Evolutionary conservation across 2,797 vertebrate species (phyloP).

Genomic region (Rhynchonycteris naso): DNA sequence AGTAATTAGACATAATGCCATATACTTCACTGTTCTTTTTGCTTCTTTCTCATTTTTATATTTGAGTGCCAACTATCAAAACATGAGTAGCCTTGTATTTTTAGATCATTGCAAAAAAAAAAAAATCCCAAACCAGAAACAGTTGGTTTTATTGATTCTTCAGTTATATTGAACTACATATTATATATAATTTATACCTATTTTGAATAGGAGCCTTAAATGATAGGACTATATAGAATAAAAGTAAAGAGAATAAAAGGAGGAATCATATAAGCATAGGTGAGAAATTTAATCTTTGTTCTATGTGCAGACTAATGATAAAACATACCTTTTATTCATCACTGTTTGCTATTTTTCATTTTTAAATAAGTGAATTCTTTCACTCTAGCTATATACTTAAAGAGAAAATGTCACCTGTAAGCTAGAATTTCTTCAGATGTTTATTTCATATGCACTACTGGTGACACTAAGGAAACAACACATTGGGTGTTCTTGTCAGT

Average conservation of each 20-base stretch:
- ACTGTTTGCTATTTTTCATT: constrained; percentile 1
- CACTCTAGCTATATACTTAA: background rate
- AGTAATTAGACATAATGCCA: fast-evolving
- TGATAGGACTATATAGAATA: background rate
- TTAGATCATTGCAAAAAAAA: constrained; percentile 38
- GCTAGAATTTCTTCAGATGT: background rate
- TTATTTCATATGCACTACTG: background rate
- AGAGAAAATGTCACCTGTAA: background rate
- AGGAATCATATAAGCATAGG: background rate
- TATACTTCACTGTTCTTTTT: background rate
- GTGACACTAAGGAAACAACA: background rate
- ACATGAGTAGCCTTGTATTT: background rate
- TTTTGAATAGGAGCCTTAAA: constrained; percentile 27
- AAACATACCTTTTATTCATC: background rate
- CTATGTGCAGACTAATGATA: background rate
- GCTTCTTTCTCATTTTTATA: background rate
- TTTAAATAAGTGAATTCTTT: constrained; percentile 29
- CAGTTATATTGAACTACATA: background rate
- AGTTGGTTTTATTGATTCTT: background rate
- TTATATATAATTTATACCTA: background rate
- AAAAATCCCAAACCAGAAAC: background rate
- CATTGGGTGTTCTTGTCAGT: background rate
- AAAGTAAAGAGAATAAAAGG: background rate
- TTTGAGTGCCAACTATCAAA: background rate
- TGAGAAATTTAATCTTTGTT: background rate